Evolutionary conservation across 2,113 vertebrate species (phyloP).

Genomic region (Chaenogobius annularis): DNA sequence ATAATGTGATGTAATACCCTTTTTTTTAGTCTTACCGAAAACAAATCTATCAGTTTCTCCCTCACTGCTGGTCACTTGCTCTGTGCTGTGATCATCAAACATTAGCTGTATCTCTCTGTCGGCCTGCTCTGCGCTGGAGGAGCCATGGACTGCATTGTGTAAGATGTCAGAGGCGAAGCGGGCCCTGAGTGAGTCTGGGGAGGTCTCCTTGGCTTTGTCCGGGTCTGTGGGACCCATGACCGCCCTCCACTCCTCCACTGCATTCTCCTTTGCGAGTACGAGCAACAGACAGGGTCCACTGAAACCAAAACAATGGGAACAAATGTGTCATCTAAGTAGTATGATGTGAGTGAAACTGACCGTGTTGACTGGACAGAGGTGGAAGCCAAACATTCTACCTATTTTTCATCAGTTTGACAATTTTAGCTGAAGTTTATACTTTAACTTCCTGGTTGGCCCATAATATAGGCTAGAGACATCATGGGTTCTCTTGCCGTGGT

Average conservation of each 20-base stretch:
- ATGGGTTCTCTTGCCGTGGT: too few species aligned
- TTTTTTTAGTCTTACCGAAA: conserved; percentile 30
- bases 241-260: conserved; percentile 81
- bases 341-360: neutral
- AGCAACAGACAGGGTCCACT: conserved; percentile 81
- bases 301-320: conserved; percentile 19
- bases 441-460: too few species aligned
- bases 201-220: conserved; percentile 66
- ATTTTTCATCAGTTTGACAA: too few species aligned
- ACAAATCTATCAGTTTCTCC: conserved; percentile 25
- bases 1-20: neutral
- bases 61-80: conserved; percentile 29
- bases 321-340: neutral
- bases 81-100: conserved; percentile 70
- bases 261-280: conserved; percentile 82
- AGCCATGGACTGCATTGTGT: conserved; percentile 81
- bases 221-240: conserved; percentile 85
- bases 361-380: neutral
- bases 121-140: conserved; percentile 70
- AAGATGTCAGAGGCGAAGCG: conserved; percentile 76
- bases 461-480: too few species aligned
- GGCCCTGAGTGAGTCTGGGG: conserved; percentile 80
- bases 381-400: neutral
- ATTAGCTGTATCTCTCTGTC: conserved; percentile 69
- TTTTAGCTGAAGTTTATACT: too few species aligned